A percentile compares a stretch with the other conserved stretches of the same genome.
phyloP scores from a whole-genome alignment of 2,888 invertebrate genomes.

The Exocentrus adspersus region DNA sequence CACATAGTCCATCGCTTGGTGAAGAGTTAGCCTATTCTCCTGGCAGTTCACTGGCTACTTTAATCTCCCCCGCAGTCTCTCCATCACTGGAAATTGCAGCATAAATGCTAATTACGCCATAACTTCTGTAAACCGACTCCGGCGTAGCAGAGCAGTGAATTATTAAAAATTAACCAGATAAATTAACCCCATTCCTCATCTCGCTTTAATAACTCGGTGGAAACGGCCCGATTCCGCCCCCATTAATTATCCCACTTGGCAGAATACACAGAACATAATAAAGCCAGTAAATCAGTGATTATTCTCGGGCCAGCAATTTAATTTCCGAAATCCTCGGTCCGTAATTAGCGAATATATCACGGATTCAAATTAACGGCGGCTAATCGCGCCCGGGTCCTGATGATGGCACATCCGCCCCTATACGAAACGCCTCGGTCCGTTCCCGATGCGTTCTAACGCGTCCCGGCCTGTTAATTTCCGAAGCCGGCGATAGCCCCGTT shows the following conservation, averaged over 20 bases:
- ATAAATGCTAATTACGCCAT: too few relatives aligned
- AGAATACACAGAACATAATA: slow-evolving; percentile 37
- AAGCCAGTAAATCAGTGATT: slow-evolving; percentile 55
- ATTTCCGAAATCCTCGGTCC: slow-evolving; percentile 59
- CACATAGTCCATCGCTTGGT: too few relatives aligned
- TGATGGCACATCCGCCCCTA: slow-evolving; percentile 54
- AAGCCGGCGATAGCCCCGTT: slow-evolving; percentile 60
- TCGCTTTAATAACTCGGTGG: slow-evolving; percentile 29
- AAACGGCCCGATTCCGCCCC: slow-evolving; percentile 26
- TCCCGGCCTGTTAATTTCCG: slow-evolving; percentile 62
- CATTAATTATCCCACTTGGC: slow-evolving; percentile 42
- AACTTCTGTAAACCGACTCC: not conserved
- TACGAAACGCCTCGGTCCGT: slow-evolving; percentile 47
- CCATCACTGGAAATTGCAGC: too few relatives aligned
- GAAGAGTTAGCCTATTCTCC: too few relatives aligned
- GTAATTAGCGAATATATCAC: slow-evolving; percentile 63
- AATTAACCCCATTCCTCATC: slow-evolving; percentile 28
- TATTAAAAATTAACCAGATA: slow-evolving; percentile 8
- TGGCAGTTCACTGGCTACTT: too few relatives aligned
- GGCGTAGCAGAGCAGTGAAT: not conserved
- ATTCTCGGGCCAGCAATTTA: slow-evolving; percentile 55
- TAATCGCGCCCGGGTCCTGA: slow-evolving; percentile 49
- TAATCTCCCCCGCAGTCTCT: too few relatives aligned
- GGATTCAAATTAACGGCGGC: slow-evolving; percentile 60
- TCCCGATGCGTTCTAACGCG: slow-evolving; percentile 60